Base-by-base conservation (phyloP, 2,797 vertebrate species). In the Leptoclinus maculatus region DNA sequence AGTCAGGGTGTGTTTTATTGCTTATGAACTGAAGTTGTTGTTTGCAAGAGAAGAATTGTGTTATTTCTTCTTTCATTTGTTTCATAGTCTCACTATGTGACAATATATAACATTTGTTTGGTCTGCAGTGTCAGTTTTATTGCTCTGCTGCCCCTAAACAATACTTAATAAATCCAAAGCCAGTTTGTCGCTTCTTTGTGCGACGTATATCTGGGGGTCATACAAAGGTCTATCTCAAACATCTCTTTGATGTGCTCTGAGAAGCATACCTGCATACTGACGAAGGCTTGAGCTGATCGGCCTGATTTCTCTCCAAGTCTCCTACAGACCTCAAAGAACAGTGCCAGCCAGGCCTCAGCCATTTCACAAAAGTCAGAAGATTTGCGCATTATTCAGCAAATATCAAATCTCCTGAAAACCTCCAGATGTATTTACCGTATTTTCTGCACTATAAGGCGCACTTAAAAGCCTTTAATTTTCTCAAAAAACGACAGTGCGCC, bases 231-330 rank as follows among this genome's bases (percentile, higher is more conserved):
- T 87, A 88, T 93, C 91, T 90, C 29, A 66, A 39, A 38, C 77
- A 85, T 93, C 91, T 92, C 87, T 94, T 92, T 94, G 84, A 94
- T 86, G 92, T 89, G 53, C 83, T 86, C 66, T 74, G 69, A 88
- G 82, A 80, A 76, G 74, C 84, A 85, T 83, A 87, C 90, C 89
- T 92, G 86, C 89, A 90, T 83, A 83, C 85, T 71, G 83, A 88
- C 80, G 83, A 87, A 36, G 57, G 66, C 69, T 77, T 69, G 43
- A 89, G 74, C 76, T 82, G 82, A 90, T 90, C 85, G 49, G 49
- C 29, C 84, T 82, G 84, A 87, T 87, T 85, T 85, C 84, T 70
- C 43, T 62, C 29, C 51, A 39, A 51, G 66, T 57, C 53, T 60
- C 47, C 53, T 54, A 27, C 66, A 79, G 60, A 69, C 72, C 74